phyloP scores from a whole-genome alignment of 2,888 invertebrate species.

The Timema podura region DNA sequence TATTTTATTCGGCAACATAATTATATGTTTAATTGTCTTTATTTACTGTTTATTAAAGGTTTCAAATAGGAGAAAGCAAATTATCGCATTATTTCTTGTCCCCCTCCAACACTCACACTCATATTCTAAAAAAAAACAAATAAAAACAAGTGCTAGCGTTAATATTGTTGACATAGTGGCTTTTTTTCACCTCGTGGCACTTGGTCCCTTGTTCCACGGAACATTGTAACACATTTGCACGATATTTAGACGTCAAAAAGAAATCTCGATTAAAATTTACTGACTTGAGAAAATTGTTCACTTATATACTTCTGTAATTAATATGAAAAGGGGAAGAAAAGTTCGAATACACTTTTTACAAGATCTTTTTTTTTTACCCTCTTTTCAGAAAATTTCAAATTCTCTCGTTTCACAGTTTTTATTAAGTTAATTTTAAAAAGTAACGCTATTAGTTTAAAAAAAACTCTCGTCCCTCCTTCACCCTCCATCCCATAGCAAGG shows the following conservation, averaged over 20 bases:
- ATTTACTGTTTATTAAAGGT: too few relatives aligned
- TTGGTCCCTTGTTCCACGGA: too few relatives aligned
- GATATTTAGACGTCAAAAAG: conserved; percentile 1
- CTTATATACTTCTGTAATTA: conserved; percentile 13
- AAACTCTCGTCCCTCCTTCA: neutral
- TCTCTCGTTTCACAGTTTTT: conserved; percentile 11
- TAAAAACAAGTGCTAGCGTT: too few relatives aligned
- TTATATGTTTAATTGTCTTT: too few relatives aligned
- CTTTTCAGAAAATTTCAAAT: conserved; percentile 4
- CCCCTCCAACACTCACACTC: too few relatives aligned
- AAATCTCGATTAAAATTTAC: conserved; percentile 13
- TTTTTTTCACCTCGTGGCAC: too few relatives aligned
- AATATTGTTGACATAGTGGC: too few relatives aligned
- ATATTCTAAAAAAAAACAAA: too few relatives aligned
- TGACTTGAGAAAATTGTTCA: conserved; percentile 3
- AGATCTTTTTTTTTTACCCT: neutral
- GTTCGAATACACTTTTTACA: conserved; percentile 1
- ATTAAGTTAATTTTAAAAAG: conserved; percentile 30
- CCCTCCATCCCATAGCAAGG: neutral
- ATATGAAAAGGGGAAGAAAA: conserved; percentile 12
- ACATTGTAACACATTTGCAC: too few relatives aligned
- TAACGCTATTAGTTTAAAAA: conserved; percentile 18
- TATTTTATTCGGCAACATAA: too few relatives aligned
- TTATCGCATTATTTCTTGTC: too few relatives aligned
- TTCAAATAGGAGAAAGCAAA: too few relatives aligned